Evolutionary conservation across 2,113 vertebrate species (phyloP).

Genomic region (Pogona vitticeps): DNA sequence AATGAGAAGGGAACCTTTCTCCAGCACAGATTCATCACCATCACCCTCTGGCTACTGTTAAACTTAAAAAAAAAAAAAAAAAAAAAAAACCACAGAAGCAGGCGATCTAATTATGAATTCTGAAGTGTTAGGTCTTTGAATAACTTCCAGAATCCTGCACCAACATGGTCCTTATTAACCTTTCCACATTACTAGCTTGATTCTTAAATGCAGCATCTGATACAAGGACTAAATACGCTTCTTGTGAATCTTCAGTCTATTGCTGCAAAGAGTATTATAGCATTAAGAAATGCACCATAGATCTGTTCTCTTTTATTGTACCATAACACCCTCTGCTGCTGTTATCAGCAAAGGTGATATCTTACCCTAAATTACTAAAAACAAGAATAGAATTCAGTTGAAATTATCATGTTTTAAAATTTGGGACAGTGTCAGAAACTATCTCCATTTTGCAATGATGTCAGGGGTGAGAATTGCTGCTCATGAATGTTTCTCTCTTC

Average conservation of each 20-base stretch:
- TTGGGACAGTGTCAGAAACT: not conserved
- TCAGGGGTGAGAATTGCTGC: not conserved
- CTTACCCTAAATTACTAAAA: not conserved
- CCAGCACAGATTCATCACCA: not conserved
- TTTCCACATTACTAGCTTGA: not conserved
- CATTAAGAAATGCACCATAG: not conserved
- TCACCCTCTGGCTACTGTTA: not conserved
- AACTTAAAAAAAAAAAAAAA: not conserved
- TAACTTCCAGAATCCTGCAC: no score
- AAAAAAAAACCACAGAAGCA: no score
- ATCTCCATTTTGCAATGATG: not conserved
- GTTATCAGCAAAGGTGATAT: not conserved
- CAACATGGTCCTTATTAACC: no score
- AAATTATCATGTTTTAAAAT: constrained; percentile 6
- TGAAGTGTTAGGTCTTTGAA: no score
- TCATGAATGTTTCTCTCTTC: not conserved
- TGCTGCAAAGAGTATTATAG: not conserved
- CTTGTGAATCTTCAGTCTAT: not conserved
- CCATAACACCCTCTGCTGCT: not conserved
- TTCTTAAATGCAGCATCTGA: not conserved
- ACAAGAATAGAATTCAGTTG: not conserved
- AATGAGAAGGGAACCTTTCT: no score
- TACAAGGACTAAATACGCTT: not conserved
- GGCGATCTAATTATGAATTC: not conserved
- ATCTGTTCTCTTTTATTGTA: not conserved